Percentiles rank a stretch among this genome's conserved stretches.
Conservation (phyloP, 2,888 invertebrate species). For the Microctonus aethiopoides region DNA sequence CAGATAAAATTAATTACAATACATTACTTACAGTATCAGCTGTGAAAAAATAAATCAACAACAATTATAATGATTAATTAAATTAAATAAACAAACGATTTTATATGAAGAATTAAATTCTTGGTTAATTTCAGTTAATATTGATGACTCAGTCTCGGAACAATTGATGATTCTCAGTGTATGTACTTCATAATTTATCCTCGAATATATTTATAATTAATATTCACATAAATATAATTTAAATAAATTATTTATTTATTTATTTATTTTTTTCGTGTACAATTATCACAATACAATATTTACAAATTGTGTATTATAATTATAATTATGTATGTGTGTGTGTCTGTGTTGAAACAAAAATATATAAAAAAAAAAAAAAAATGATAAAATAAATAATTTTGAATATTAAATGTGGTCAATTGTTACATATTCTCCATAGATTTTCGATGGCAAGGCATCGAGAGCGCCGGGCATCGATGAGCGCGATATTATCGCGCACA, state of each 20-base stretch:
- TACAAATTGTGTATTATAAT: too few relatives aligned
- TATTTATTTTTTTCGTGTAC: too few relatives aligned
- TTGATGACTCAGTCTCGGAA: background rate
- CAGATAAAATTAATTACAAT: too few relatives aligned
- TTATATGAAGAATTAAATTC: background rate
- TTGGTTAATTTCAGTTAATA: background rate
- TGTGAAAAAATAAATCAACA: too few relatives aligned
- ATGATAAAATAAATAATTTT: too few relatives aligned
- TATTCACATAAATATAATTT: background rate
- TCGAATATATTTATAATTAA: background rate
- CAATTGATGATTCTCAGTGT: conserved; percentile 5
- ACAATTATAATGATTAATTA: background rate
- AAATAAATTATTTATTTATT: background rate
- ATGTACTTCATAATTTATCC: background rate
- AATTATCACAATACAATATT: too few relatives aligned
- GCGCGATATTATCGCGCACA: conserved; percentile 10
- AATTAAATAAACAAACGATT: background rate
- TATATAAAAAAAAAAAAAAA: too few relatives aligned
- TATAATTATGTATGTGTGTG: too few relatives aligned
- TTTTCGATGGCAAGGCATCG: conserved; percentile 17
- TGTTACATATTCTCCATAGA: conserved; percentile 3
- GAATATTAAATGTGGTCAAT: background rate
- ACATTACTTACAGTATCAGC: too few relatives aligned
- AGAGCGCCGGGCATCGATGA: conserved; percentile 13
- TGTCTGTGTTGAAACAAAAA: too few relatives aligned